These are phyloP conservation scores for Oreortyx pictus DNA, from an alignment of 2,797 vertebrate species.

Conservation along the genomic window DNA sequence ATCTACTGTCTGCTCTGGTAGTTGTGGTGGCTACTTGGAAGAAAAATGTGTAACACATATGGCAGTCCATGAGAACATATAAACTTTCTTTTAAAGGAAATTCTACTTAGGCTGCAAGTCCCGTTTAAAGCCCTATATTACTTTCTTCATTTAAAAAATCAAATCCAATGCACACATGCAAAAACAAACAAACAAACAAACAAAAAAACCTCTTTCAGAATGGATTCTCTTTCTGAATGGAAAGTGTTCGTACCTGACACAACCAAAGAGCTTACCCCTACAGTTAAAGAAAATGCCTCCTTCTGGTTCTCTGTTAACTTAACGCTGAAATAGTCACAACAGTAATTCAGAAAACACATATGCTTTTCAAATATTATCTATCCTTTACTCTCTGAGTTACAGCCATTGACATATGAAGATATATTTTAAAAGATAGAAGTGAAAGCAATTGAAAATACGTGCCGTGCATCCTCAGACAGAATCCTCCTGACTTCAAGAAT, in stretches of 20 bases:
- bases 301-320: not conserved
- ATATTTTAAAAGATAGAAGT: not conserved
- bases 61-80: not conserved
- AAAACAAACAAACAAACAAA: too few relatives aligned
- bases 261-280: not conserved
- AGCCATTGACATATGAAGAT: not conserved
- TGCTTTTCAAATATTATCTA: not conserved
- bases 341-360: not conserved
- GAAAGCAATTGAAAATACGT: not conserved
- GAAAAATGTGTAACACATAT: not conserved
- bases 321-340: not conserved
- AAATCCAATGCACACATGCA: not conserved
- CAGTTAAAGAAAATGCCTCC: not conserved
- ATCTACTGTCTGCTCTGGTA: slow-evolving; percentile 52
- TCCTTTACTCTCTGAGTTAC: not conserved
- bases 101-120: not conserved
- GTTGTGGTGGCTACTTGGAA: not conserved
- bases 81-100: not conserved
- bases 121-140: not conserved
- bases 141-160: not conserved
- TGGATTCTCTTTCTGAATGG: not conserved
- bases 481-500: not conserved
- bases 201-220: not conserved
- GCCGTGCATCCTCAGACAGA: not conserved
- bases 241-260: not conserved